These are phyloP conservation scores for Sparidentex hasta DNA, from an alignment of 2,797 vertebrate genomes.

Conservation along the genomic window DNA sequence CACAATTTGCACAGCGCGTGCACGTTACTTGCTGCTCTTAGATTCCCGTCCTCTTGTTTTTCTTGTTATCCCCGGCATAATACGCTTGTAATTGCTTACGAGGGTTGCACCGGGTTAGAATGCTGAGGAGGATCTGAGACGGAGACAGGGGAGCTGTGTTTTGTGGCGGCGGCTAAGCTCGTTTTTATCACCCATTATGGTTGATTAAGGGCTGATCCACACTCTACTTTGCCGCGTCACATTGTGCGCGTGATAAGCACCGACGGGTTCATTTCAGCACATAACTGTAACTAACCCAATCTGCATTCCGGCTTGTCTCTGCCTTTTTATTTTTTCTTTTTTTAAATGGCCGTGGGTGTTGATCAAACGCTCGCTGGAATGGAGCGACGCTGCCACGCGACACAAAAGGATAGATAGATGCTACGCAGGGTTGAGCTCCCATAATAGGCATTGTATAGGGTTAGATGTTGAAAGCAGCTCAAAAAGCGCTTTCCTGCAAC, in stretches of 20 bases:
- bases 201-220: conserved; percentile 69
- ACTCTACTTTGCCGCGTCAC: conserved; percentile 54
- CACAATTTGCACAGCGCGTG: conserved; percentile 8
- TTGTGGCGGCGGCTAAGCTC: conserved; percentile 57
- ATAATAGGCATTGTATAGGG: conserved; percentile 57
- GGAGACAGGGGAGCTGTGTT: conserved; percentile 32
- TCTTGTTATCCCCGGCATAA: conserved; percentile 53
- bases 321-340: background rate
- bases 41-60: conserved; percentile 40
- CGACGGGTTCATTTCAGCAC: conserved; percentile 54
- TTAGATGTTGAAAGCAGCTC: conserved; percentile 68
- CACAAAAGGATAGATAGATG: conserved; percentile 55
- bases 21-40: conserved; percentile 25
- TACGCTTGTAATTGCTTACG: conserved; percentile 56
- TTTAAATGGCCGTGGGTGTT: conserved; percentile 66
- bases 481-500: conserved; percentile 63
- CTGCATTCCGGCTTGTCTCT: conserved; percentile 45
- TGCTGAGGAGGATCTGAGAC: conserved; percentile 54
- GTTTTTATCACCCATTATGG: conserved; percentile 71
- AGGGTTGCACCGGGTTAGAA: conserved; percentile 44
- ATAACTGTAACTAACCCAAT: conserved; percentile 64
- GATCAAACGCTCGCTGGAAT: conserved; percentile 68
- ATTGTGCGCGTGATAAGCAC: conserved; percentile 47
- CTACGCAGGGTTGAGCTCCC: conserved; percentile 31
- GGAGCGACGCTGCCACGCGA: conserved; percentile 28